Evolutionary conservation across 2,113 vertebrate genomes (phyloP).

Genomic region (Falco punctatus): DNA sequence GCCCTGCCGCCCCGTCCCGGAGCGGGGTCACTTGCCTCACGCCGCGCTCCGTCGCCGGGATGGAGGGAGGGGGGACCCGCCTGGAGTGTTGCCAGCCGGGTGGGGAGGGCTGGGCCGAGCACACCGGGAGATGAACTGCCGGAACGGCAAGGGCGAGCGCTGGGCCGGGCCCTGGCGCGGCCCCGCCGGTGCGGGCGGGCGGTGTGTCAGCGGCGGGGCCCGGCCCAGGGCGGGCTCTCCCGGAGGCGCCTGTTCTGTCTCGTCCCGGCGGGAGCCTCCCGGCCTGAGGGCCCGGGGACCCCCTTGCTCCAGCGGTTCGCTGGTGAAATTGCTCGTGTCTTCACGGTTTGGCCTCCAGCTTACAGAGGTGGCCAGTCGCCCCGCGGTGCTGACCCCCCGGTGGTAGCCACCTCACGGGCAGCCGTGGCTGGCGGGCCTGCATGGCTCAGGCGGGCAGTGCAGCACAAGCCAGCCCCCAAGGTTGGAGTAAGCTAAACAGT

Average conservation of each 20-base stretch:
- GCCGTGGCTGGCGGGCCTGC: not conserved
- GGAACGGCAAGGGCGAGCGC: not conserved
- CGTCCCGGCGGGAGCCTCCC: not conserved
- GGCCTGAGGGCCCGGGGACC: fast-evolving
- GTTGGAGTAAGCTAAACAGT: fast-evolving
- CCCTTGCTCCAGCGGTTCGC: not conserved
- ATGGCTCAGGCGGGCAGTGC: not conserved
- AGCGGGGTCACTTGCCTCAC: not conserved
- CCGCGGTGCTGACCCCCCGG: not conserved
- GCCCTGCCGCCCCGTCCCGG: not conserved
- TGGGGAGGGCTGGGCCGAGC: not conserved
- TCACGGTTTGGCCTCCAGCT: not conserved
- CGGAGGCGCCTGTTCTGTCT: too few relatives aligned
- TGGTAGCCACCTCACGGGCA: not conserved
- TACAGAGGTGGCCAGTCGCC: not conserved
- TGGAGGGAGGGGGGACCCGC: not conserved
- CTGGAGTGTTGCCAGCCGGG: fast-evolving
- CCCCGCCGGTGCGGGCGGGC: not conserved
- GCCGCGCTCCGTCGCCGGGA: not conserved
- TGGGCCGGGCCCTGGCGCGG: too few relatives aligned
- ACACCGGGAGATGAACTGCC: not conserved
- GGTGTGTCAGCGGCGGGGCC: not conserved
- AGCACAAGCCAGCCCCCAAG: not conserved
- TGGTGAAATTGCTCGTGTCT: not conserved
- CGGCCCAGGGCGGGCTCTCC: too few relatives aligned